These are phyloP conservation scores for Malthinus seriepunctatus DNA, from an alignment of 2,888 invertebrate species.

Conservation along the genomic window DNA sequence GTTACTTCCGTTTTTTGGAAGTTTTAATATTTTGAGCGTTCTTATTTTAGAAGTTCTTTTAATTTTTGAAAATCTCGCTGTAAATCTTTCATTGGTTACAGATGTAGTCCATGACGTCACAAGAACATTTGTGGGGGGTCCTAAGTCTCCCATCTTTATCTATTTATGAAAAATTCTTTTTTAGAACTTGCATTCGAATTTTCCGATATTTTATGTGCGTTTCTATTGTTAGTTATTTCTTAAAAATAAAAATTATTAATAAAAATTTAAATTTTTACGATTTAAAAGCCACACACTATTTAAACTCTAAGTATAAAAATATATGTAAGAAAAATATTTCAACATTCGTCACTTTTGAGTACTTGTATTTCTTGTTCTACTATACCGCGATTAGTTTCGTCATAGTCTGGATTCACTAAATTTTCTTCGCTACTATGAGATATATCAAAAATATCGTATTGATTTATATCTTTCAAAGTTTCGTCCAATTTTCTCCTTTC, in stretches of 20 bases:
- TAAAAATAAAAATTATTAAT: neutral
- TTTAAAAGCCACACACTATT: too few species aligned
- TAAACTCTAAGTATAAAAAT: conserved; percentile 27
- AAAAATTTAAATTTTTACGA: conserved; percentile 5
- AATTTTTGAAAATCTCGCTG: neutral
- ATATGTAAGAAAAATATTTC: conserved; percentile 22
- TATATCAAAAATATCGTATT: conserved; percentile 51
- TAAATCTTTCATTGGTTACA: too few species aligned
- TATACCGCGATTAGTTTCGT: conserved; percentile 19
- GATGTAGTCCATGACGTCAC: too few species aligned
- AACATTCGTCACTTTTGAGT: conserved; percentile 18
- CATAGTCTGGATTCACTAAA: conserved; percentile 23
- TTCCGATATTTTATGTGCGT: neutral
- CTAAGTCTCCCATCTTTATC: too few species aligned
- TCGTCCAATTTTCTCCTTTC: conserved; percentile 64
- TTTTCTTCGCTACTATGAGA: conserved; percentile 44
- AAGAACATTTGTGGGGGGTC: too few species aligned
- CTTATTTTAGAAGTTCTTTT: too few species aligned
- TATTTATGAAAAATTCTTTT: too few species aligned
- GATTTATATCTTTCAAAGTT: conserved; percentile 47
- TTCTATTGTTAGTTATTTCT: neutral
- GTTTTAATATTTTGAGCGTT: neutral
- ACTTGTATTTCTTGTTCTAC: conserved; percentile 13
- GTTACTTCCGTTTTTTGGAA: neutral
- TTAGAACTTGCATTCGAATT: neutral